Base-by-base conservation (phyloP, 2,113 vertebrate species). In the Ramphastos sulfuratus region DNA sequence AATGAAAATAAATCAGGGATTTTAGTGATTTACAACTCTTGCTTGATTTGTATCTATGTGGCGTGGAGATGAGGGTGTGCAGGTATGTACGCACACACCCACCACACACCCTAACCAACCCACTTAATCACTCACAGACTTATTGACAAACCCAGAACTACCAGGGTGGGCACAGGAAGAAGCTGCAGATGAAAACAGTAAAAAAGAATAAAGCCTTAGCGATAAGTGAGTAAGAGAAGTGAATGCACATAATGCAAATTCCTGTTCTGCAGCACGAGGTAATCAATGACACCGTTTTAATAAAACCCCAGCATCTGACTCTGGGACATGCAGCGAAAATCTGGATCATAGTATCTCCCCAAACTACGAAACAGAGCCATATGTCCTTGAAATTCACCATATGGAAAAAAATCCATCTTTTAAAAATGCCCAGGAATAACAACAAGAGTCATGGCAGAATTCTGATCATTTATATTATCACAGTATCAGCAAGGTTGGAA, bases 341-440 rank as follows among this genome's bases (percentile, higher is more conserved):
- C 67, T 95, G 78, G 64, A 90, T 80, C 25, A 56, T 52, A 60
- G 15, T 23, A 31, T 80, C 65, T 87, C 74, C 64, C 64, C 79
- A 94, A 93, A 74, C 67, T 84, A 93, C 78, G 92, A 93, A 95
- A 37, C 20, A 82, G 65, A 74, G 9, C 64, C 92, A 85, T 64
- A 80, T 93, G 89, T 46, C 91, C 69, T 82, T 71, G 42, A 92
- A 91, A 92, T 1, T 10, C 91, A 66, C 37, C 84, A 89, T 74
- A 93, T 83, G 91, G 71, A 11, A 82, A 91, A 83, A 83, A 82
- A 75, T 31, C 20, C 42, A 71, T 48, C 13, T 71, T 89, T 85
- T 24, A 44, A 93, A 93, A 85, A 87, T 59, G 87, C 73, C 67
- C 46, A 71, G 56, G n/a, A 87, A 89, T 91, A 90, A 91, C 28